These are phyloP conservation scores for Leptinotarsa texana DNA, from an alignment of 1,140 invertebrate species.

Conservation along the genomic window DNA sequence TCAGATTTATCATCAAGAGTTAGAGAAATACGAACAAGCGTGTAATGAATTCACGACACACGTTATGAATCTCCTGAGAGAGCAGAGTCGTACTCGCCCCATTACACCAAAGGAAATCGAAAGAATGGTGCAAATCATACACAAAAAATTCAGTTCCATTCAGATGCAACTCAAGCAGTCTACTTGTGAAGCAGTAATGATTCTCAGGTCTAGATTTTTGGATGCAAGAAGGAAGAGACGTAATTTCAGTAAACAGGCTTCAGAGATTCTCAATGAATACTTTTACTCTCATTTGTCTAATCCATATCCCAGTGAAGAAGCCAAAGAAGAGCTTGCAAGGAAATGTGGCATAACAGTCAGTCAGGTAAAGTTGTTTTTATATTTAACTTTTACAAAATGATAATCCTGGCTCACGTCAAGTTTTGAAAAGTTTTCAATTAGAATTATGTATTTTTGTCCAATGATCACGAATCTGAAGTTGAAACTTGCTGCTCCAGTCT, in stretches of 20 bases:
- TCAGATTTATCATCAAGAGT: constrained; percentile 92
- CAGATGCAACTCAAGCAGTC: constrained; percentile 99
- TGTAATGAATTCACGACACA: constrained; percentile 99
- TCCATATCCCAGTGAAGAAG: constrained; percentile 99
- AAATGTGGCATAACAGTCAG: constrained; percentile 99
- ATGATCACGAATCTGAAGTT: too few relatives aligned
- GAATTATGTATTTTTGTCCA: too few relatives aligned
- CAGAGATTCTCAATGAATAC: constrained; percentile 99
- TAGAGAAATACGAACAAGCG: constrained; percentile 75
- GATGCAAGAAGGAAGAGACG: constrained; percentile 97
- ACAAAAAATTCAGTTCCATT: constrained; percentile 99
- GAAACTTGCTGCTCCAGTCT: too few relatives aligned
- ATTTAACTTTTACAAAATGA: neutral
- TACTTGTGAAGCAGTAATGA: constrained; percentile 99
- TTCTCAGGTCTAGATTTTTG: constrained; percentile 88
- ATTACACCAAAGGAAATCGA: constrained; percentile 97
- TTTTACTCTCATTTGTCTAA: constrained; percentile 99
- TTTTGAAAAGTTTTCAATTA: too few relatives aligned
- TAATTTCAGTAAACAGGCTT: constrained; percentile 99
- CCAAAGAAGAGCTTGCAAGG: constrained; percentile 98
- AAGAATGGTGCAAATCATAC: constrained; percentile 99
- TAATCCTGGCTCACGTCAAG: too few relatives aligned
- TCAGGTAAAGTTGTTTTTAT: constrained; percentile 57
- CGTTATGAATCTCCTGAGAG: constrained; percentile 96
- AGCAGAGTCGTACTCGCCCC: constrained; percentile 95